Percentiles rank a stretch among this genome's conserved stretches.
phyloP scores from a whole-genome alignment of 2,797 vertebrate species.

The Todus mexicanus region DNA sequence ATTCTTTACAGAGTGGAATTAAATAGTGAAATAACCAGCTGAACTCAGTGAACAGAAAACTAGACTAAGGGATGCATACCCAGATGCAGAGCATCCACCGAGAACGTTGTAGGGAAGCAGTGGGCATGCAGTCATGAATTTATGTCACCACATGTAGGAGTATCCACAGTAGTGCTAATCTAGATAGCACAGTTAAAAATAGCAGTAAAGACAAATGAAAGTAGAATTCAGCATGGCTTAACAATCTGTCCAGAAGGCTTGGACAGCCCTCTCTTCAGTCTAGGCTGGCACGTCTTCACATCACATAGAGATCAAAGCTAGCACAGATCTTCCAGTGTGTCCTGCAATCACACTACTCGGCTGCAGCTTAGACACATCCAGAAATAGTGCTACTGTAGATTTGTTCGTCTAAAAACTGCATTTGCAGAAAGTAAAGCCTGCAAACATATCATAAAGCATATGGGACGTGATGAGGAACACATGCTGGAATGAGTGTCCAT shows the following conservation, averaged over 20 bases:
- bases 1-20: background rate
- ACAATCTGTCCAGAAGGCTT: background rate
- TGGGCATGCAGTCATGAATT: background rate
- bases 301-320: background rate
- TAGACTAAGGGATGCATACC: accelerated
- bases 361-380: background rate
- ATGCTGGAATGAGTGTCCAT: background rate
- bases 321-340: background rate
- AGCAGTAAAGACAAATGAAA: conserved; percentile 16
- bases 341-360: background rate
- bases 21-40: background rate
- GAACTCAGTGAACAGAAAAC: background rate
- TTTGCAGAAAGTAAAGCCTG: background rate
- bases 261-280: background rate
- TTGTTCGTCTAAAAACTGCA: background rate
- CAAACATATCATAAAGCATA: background rate
- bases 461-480: conserved; percentile 22
- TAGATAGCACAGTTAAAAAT: conserved; percentile 5
- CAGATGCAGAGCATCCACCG: background rate
- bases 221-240: background rate
- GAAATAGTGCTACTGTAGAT: conserved; percentile 19
- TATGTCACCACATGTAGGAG: background rate
- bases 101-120: background rate
- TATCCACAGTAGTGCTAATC: background rate
- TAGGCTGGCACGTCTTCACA: background rate